These are phyloP conservation scores for Solenopsis fugax DNA, from an alignment of 1,140 invertebrate genomes.

Conservation along the genomic window DNA sequence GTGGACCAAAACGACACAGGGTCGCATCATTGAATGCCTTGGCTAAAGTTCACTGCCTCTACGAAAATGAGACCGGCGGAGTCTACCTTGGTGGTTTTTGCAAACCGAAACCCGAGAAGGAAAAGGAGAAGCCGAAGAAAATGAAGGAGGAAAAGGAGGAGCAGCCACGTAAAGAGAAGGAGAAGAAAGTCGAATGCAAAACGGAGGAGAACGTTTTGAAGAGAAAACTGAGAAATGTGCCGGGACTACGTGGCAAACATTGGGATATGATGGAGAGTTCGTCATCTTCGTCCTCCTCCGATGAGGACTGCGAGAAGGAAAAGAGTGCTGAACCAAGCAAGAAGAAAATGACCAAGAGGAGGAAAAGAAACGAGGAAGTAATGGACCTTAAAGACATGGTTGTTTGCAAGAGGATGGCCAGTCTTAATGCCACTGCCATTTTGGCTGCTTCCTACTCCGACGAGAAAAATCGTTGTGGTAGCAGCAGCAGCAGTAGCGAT, in stretches of 20 bases:
- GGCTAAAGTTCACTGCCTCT: slow-evolving; percentile 96
- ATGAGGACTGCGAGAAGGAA: slow-evolving; percentile 86
- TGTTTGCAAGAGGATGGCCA: slow-evolving; percentile 96
- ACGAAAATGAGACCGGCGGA: slow-evolving; percentile 94
- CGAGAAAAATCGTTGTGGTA: slow-evolving; percentile 89
- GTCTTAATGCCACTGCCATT: slow-evolving; percentile 96
- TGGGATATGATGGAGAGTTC: slow-evolving; percentile 91
- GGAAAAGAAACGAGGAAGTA: slow-evolving; percentile 89
- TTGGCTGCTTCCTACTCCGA: slow-evolving; percentile 94
- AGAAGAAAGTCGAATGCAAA: slow-evolving; percentile 79
- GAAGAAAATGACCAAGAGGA: slow-evolving; percentile 83
- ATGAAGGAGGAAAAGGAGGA: slow-evolving; percentile 75
- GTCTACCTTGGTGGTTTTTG: slow-evolving; percentile 89
- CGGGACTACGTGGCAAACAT: slow-evolving; percentile 93
- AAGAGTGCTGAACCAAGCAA: slow-evolving; percentile 82
- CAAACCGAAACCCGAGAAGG: slow-evolving; percentile 84
- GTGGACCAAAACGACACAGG: slow-evolving; percentile 92
- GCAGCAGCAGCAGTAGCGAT: slow-evolving; percentile 87
- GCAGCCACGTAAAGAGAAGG: slow-evolving; percentile 71
- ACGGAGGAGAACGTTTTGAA: slow-evolving; percentile 82
- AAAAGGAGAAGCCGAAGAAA: slow-evolving; percentile 76
- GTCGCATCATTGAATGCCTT: slow-evolving; percentile 96
- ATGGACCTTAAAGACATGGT: slow-evolving; percentile 96
- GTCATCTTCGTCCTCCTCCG: slow-evolving; percentile 86
- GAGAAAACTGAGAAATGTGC: slow-evolving; percentile 90